Base-by-base conservation (phyloP, 2,797 vertebrate species). In the Ctenochaetus hawaiiensis region DNA sequence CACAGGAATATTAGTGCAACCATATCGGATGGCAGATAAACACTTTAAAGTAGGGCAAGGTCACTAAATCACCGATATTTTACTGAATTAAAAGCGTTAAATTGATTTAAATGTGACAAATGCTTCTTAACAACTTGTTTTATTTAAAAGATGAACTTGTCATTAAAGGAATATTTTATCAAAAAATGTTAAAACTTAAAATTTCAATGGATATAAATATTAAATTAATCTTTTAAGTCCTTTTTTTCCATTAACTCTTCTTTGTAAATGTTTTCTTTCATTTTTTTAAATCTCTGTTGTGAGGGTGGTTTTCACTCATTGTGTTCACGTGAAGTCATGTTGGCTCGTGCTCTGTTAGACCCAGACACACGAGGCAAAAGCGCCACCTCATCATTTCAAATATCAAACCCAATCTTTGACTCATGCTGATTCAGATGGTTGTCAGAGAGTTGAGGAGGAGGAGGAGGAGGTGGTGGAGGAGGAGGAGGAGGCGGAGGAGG, bases 391-490 rank as follows among this genome's bases (percentile, higher is more conserved):
- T 78, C 78, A 70, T 84, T 72, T 63, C 3, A 61, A 1, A 72
- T 14, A 53, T 68, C 49, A 20, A 53, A 63, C 45, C 58, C 67
- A 48, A 22, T 73, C 13, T 78, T 65, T 84, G 74, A 84, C 34
- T 87, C 80, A 60, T 75, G 72, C 72, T 82, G 78, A 85, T 82
- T 79, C 75, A 60, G 63, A 75, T 77, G 20, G n/a, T 54, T 52
- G 48, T 47, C 26, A 47, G 30, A 67, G 48, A 61, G 52, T 53
- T 41, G 16, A 49, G 16, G 41, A 45, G 7, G 67, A 59, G 8
- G 81, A 77, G 53, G 75, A 34, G 56, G 65, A 49, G 4, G 74
- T 68, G 16, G 68, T 47, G 41, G 79, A 23, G 34, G 79, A 23
- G 39, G 78, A 45, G 5, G 81, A 71, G 49, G 75, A n/a, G 56